phyloP scores from a whole-genome alignment of 2,888 invertebrate genomes.

The Harpalus rubripes region DNA sequence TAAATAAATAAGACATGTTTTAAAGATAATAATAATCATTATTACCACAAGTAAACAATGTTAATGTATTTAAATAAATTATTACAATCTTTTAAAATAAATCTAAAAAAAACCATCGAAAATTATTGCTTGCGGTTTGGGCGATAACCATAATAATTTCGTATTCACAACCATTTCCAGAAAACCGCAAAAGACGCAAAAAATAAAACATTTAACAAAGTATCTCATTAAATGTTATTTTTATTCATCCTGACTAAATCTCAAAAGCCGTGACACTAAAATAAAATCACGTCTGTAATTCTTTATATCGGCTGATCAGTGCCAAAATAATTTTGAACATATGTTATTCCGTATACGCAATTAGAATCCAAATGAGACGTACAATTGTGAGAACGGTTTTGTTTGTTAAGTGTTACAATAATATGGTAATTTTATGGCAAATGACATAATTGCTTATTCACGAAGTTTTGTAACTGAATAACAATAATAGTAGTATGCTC shows the following conservation, averaged over 20 bases:
- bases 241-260: background rate
- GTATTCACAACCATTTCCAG: slow-evolving; percentile 19
- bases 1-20: too few relatives aligned
- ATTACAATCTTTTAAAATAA: background rate
- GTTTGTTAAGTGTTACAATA: slow-evolving; percentile 41
- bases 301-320: slow-evolving; percentile 14
- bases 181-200: slow-evolving; percentile 31
- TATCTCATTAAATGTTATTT: slow-evolving; percentile 13
- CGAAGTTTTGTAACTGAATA: background rate
- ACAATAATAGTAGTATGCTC: background rate
- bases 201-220: slow-evolving; percentile 6
- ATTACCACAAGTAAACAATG: background rate
- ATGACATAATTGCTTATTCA: slow-evolving; percentile 40
- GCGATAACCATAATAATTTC: background rate
- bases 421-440: slow-evolving; percentile 24
- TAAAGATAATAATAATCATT: too few relatives aligned
- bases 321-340: slow-evolving; percentile 47
- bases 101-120: background rate
- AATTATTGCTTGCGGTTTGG: slow-evolving; percentile 35
- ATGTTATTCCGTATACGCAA: slow-evolving; percentile 31
- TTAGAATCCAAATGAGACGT: background rate
- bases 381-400: slow-evolving; percentile 38
- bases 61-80: slow-evolving; percentile 1
- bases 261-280: slow-evolving; percentile 20
- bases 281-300: slow-evolving; percentile 24